These are phyloP conservation scores for Mesoligia furuncula DNA, from an alignment of 2,888 invertebrate species.

Conservation along the genomic window DNA sequence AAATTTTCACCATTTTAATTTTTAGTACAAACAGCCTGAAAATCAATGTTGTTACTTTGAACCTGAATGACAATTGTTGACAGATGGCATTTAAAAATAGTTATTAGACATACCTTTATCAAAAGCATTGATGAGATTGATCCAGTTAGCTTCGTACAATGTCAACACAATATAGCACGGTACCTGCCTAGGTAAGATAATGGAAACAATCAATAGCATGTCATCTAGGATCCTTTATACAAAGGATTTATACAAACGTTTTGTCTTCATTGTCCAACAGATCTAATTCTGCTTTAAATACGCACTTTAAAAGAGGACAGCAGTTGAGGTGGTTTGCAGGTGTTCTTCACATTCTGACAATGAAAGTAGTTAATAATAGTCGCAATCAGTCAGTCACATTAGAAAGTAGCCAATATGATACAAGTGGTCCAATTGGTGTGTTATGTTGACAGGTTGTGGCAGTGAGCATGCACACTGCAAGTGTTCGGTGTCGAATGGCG, in stretches of 20 bases:
- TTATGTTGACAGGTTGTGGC: slow-evolving; percentile 66
- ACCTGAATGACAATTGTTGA: not conserved
- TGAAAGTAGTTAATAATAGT: slow-evolving; percentile 36
- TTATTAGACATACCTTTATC: not conserved
- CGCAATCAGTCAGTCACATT: slow-evolving; percentile 53
- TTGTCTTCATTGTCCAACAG: not conserved
- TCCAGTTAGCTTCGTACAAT: slow-evolving; percentile 7
- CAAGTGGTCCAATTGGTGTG: slow-evolving; percentile 54
- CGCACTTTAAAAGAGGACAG: too few relatives aligned
- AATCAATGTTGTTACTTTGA: slow-evolving; percentile 7
- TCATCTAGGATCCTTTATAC: not conserved
- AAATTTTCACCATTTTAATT: not conserved
- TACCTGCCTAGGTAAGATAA: not conserved
- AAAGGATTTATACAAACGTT: not conserved
- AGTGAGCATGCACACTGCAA: slow-evolving; percentile 68
- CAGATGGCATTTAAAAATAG: not conserved
- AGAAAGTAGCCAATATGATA: slow-evolving; percentile 67
- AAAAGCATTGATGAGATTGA: not conserved
- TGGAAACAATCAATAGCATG: not conserved
- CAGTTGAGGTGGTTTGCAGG: not conserved
- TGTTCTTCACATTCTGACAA: slow-evolving; percentile 33
- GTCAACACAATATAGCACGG: not conserved
- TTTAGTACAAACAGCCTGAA: not conserved
- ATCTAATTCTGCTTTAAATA: not conserved
- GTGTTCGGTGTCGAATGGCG: slow-evolving; percentile 69